These are phyloP conservation scores for Halichoeres trimaculatus DNA, from an alignment of 2,113 vertebrate genomes.

Conservation along the genomic window DNA sequence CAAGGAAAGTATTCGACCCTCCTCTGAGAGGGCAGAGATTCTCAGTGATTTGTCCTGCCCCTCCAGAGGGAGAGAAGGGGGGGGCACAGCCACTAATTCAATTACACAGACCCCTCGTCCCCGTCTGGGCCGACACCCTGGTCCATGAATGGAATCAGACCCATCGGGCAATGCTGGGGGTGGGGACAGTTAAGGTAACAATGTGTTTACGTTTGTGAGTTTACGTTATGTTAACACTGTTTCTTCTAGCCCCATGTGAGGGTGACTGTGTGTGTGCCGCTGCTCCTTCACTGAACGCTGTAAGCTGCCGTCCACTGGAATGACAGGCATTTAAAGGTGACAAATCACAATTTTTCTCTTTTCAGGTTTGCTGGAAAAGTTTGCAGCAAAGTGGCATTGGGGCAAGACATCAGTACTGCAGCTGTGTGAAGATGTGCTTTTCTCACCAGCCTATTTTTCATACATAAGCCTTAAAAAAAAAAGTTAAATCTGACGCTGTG, in stretches of 20 bases:
- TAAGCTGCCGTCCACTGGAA: constrained; percentile 2
- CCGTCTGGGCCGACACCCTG: constrained; percentile 34
- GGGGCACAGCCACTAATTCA: constrained; percentile 58
- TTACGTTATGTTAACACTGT: constrained; percentile 47
- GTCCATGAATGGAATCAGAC: constrained; percentile 68
- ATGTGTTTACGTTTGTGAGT: constrained; percentile 59
- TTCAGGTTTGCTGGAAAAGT: not conserved
- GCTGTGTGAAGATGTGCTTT: not conserved
- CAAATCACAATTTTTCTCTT: constrained; percentile 1
- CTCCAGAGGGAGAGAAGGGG: constrained; percentile 12
- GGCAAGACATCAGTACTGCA: not conserved
- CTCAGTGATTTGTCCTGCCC: constrained; percentile 67
- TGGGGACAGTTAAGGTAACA: constrained; percentile 12
- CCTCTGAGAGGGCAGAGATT: constrained; percentile 69
- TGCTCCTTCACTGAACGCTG: constrained; percentile 19
- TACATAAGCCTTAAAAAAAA: not conserved
- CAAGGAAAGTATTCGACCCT: constrained; percentile 70
- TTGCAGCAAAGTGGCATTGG: not conserved
- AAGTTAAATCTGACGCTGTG: not conserved
- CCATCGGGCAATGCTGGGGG: constrained; percentile 10
- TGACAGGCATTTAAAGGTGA: not conserved
- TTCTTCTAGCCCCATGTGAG: constrained; percentile 1
- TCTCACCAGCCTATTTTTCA: not conserved
- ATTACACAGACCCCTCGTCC: constrained; percentile 57
- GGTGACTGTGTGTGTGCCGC: not conserved